phyloP scores from a whole-genome alignment of 2,113 vertebrate species.

The Eubucco bourcierii region DNA sequence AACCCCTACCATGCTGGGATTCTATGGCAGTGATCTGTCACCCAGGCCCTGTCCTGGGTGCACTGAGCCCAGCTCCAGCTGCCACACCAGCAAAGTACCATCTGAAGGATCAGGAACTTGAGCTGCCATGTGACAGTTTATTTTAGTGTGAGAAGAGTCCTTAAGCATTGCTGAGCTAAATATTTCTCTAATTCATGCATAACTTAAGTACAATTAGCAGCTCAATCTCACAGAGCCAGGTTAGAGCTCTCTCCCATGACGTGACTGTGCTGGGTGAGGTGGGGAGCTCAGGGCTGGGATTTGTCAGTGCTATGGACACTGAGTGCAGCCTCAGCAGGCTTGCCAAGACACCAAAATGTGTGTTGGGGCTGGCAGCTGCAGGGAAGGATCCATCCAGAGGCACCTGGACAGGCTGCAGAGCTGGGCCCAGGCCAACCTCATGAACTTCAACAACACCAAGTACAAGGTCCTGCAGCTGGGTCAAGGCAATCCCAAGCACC shows the following conservation, averaged over 20 bases:
- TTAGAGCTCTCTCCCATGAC: neutral
- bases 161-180: constrained; percentile 5
- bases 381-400: too few species aligned
- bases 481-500: too few species aligned
- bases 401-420: too few species aligned
- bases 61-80: neutral
- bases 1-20: too few species aligned
- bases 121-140: neutral
- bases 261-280: rapidly evolving
- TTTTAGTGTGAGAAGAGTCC: constrained; percentile 33
- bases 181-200: constrained; percentile 34
- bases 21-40: neutral
- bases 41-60: neutral
- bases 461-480: too few species aligned
- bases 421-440: too few species aligned
- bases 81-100: rapidly evolving
- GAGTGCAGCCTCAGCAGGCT: too few species aligned
- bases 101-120: neutral
- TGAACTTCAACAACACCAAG: too few species aligned
- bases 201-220: constrained; percentile 8
- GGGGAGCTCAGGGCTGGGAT: neutral
- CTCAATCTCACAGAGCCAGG: neutral
- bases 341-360: too few species aligned
- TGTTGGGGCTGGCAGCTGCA: too few species aligned
- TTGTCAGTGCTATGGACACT: too few species aligned